phyloP scores from a whole-genome alignment of 2,888 invertebrate genomes.

The Drosophila diplacantha region DNA sequence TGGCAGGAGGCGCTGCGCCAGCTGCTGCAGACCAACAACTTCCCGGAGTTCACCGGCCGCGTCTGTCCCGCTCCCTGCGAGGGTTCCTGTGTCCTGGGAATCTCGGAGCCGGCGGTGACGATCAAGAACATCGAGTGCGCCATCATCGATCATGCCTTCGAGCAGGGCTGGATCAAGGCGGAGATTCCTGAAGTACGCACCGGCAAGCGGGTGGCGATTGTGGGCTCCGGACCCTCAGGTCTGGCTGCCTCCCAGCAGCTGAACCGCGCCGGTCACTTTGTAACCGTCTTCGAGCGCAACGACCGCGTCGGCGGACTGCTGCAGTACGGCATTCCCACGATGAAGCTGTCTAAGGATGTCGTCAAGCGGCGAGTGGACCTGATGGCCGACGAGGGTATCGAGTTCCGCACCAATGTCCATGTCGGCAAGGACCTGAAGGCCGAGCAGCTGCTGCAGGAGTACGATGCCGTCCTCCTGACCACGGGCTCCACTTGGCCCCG shows the following conservation, averaged over 20 bases:
- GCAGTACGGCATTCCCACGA: conserved; percentile 98
- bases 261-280: conserved; percentile 95
- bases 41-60: conserved; percentile 97
- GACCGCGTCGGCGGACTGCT: conserved; percentile 96
- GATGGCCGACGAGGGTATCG: conserved; percentile 91
- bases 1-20: conserved; percentile 97
- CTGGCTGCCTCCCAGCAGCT: conserved; percentile 97
- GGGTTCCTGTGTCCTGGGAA: conserved; percentile 97
- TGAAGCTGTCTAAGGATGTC: conserved; percentile 97
- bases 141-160: conserved; percentile 98
- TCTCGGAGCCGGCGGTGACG: conserved; percentile 97
- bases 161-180: conserved; percentile 95
- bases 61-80: conserved; percentile 99
- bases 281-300: conserved; percentile 97
- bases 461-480: conserved; percentile 92
- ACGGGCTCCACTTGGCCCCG: conserved; percentile 98
- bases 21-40: conserved; percentile 98
- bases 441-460: conserved; percentile 83
- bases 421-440: conserved; percentile 95
- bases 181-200: conserved; percentile 86
- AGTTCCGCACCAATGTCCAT: conserved; percentile 92
- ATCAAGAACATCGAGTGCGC: conserved; percentile 99
- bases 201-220: conserved; percentile 90
- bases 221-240: conserved; percentile 97
- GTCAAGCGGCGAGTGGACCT: conserved; percentile 93